phyloP scores from a whole-genome alignment of 1,140 invertebrate genomes.

The Lepidotrigona ventralis region DNA sequence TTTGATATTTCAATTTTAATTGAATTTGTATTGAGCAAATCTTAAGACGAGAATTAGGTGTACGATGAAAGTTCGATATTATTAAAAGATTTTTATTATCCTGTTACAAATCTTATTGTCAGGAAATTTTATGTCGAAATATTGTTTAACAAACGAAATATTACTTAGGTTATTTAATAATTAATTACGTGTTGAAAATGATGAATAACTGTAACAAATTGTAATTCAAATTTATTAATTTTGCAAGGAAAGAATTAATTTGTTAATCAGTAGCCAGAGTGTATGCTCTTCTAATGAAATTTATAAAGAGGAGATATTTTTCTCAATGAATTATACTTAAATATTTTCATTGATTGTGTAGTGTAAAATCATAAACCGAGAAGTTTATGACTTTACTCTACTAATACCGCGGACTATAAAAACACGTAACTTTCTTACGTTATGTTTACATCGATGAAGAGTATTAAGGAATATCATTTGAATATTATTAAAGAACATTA shows the following conservation, averaged over 20 bases:
- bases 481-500: too few relatives aligned
- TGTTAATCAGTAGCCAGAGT: not conserved
- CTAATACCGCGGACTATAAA: too few relatives aligned
- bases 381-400: too few relatives aligned
- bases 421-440: too few relatives aligned
- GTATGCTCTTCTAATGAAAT: not conserved
- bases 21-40: not conserved
- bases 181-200: not conserved
- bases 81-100: not conserved
- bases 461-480: too few relatives aligned
- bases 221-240: not conserved
- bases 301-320: not conserved
- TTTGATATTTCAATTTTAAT: not conserved
- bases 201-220: not conserved
- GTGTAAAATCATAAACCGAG: too few relatives aligned
- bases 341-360: too few relatives aligned
- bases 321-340: not conserved
- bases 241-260: not conserved
- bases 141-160: not conserved
- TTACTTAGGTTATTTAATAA: not conserved
- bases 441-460: too few relatives aligned
- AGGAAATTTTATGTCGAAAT: not conserved
- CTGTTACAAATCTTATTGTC: not conserved
- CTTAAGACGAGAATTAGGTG: not conserved
- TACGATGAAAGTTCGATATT: not conserved